Conservation (phyloP, 2,888 invertebrate species). For the Phasia obesa region DNA sequence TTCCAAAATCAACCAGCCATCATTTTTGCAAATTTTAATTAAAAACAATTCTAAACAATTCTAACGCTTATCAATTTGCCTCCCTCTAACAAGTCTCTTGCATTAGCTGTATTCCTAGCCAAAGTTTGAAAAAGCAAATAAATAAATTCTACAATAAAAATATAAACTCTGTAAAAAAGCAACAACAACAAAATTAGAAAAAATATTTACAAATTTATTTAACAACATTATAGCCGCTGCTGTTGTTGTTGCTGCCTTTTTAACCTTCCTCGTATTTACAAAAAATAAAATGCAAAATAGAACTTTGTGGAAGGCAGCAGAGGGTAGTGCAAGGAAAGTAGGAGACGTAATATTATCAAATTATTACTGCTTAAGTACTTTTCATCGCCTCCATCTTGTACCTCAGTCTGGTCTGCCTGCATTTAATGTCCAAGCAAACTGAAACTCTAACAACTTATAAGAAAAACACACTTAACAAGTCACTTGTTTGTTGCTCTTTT, state of each 20-base stretch:
- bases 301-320: not conserved
- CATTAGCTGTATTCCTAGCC: not conserved
- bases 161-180: too few relatives aligned
- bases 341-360: conserved; percentile 3
- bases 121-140: not conserved
- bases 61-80: too few relatives aligned
- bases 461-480: conserved; percentile 36
- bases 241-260: conserved; percentile 11
- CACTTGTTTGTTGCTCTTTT: conserved; percentile 12
- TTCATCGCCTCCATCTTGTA: not conserved
- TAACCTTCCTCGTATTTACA: conserved; percentile 36
- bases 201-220: not conserved
- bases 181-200: too few relatives aligned
- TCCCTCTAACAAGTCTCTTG: too few relatives aligned
- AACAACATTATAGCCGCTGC: conserved; percentile 17
- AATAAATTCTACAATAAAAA: conserved; percentile 17
- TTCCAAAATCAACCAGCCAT: too few relatives aligned
- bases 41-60: too few relatives aligned
- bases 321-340: not conserved
- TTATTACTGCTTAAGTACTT: conserved; percentile 36
- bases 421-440: conserved; percentile 3
- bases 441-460: conserved; percentile 33
- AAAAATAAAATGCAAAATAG: too few relatives aligned
- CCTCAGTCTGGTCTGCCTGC: not conserved
- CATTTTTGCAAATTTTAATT: too few relatives aligned